Evolutionary conservation across 1,140 invertebrate genomes (phyloP).

Genomic region (Brachystomella parvula): DNA sequence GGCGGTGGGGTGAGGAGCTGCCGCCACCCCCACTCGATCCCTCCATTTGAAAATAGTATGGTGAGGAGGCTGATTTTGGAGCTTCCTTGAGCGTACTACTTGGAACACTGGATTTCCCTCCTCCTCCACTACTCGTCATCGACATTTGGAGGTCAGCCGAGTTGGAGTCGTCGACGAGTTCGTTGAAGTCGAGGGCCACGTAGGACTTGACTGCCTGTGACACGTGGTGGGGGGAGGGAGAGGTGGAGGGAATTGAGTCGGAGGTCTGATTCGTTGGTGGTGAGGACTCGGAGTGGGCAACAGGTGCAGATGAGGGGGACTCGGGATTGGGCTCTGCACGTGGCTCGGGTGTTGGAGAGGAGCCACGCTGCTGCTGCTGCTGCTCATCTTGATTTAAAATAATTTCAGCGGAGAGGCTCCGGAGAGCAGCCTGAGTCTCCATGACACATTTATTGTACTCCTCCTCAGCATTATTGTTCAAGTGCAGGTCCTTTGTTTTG

Average conservation of each 20-base stretch:
- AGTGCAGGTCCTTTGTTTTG: conserved; percentile 4
- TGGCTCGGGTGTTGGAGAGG: neutral
- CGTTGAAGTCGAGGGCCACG: conserved; percentile 58
- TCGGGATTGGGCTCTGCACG: neutral
- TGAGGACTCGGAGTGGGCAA: neutral
- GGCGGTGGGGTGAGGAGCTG: conserved; percentile 4
- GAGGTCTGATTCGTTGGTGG: neutral
- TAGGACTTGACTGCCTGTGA: conserved; percentile 27
- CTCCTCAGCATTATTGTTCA: conserved; percentile 29
- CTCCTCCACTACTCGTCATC: neutral
- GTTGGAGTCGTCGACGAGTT: conserved; percentile 62
- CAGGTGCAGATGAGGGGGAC: neutral
- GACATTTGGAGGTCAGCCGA: conserved; percentile 49
- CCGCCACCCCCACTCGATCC: neutral
- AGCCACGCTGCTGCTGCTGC: conserved; percentile 12
- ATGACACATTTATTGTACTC: conserved; percentile 38
- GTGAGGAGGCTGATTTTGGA: conserved; percentile 19
- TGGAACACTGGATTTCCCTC: neutral
- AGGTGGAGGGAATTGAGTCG: neutral
- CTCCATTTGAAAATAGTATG: conserved; percentile 21
- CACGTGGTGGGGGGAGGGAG: neutral
- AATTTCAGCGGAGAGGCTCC: conserved; percentile 36
- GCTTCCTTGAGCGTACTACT: neutral
- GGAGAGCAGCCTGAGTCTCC: conserved; percentile 35
- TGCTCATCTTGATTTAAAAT: conserved; percentile 21